These are phyloP conservation scores for Eonycteris spelaea DNA, from an alignment of 2,113 vertebrate genomes.

Conservation along the genomic window DNA sequence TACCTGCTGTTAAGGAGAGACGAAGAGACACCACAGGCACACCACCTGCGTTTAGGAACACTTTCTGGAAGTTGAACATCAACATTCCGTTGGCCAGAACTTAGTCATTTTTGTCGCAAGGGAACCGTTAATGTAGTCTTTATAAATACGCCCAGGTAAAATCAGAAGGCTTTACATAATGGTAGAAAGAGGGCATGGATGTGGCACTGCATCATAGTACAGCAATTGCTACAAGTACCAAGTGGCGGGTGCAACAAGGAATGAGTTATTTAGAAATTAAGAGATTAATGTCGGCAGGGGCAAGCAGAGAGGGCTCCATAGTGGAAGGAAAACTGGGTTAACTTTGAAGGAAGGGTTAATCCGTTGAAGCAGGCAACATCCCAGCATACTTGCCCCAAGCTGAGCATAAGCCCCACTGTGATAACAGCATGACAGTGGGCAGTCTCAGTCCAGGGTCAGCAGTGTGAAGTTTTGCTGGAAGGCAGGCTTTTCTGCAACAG, in stretches of 20 bases:
- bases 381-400: neutral
- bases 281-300: fast-evolving
- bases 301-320: fast-evolving
- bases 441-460: neutral
- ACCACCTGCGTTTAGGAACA: neutral
- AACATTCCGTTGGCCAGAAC: neutral
- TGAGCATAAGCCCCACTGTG: neutral
- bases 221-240: neutral
- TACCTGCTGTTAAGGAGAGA: neutral
- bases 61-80: neutral
- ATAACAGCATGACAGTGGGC: no score
- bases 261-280: neutral
- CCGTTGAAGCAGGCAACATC: neutral
- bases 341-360: neutral
- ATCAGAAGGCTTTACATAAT: neutral
- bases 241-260: neutral
- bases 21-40: neutral
- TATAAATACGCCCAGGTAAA: neutral
- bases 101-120: neutral
- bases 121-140: neutral
- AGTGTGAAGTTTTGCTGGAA: neutral
- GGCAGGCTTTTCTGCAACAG: neutral
- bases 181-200: neutral
- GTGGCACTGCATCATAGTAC: neutral
- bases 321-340: neutral